phyloP scores from a whole-genome alignment of 1,140 invertebrate genomes.

The Drosophila ironensis region DNA sequence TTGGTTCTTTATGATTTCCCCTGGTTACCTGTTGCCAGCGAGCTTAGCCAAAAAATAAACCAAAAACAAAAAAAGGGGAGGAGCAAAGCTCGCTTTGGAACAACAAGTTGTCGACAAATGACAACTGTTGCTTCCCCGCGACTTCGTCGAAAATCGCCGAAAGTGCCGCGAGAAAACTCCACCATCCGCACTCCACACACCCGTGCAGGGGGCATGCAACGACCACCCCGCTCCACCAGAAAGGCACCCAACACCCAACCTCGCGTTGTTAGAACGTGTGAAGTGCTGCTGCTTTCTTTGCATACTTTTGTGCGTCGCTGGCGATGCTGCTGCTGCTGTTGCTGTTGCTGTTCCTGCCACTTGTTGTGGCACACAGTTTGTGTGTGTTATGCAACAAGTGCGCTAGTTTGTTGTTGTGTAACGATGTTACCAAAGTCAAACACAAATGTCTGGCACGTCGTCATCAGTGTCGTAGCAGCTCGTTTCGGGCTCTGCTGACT shows the following conservation, averaged over 20 bases:
- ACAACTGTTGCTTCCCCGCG: slow-evolving; percentile 62
- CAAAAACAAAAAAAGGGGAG: background rate
- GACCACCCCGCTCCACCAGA: background rate
- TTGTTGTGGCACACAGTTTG: slow-evolving; percentile 43
- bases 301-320: slow-evolving; percentile 73
- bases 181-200: background rate
- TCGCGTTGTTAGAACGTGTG: slow-evolving; percentile 71
- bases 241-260: slow-evolving; percentile 1
- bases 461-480: slow-evolving; percentile 45
- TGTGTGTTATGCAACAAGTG: slow-evolving; percentile 71
- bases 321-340: slow-evolving; percentile 4
- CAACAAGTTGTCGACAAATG: slow-evolving; percentile 65
- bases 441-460: slow-evolving; percentile 69
- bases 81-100: slow-evolving; percentile 6
- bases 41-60: background rate
- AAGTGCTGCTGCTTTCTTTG: slow-evolving; percentile 63
- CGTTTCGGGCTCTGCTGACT: slow-evolving; percentile 49
- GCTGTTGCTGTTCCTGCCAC: slow-evolving; percentile 54
- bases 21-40: background rate
- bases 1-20: background rate
- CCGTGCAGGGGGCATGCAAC: background rate
- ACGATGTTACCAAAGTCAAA: slow-evolving; percentile 79
- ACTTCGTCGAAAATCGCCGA: slow-evolving; percentile 71
- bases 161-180: slow-evolving; percentile 52
- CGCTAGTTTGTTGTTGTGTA: slow-evolving; percentile 67